Evolutionary conservation across 2,113 vertebrate species (phyloP), one percentile per base, ranked within the genome.

Genomic region (Leiothrix lutea): DNA sequence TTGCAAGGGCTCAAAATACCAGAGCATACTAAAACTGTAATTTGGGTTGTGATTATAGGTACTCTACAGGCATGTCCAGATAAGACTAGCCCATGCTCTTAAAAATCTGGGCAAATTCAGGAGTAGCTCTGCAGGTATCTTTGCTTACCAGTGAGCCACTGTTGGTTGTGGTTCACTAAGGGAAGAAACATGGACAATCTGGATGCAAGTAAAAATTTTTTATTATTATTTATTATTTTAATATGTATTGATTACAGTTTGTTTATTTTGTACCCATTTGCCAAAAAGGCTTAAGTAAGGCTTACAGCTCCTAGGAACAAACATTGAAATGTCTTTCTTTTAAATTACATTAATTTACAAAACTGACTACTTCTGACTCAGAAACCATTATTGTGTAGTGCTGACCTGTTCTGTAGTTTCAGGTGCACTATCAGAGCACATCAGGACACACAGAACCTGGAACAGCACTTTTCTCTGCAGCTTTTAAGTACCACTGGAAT

Each of bases 151-250:
- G 28, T 19, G 40, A 44, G 33, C 25, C 29, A 44, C 44, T 71
- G 17, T 4, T 73, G 40, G 8, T n/a, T 60, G 61, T 1, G 8
- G 22, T 0, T 56, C 17, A 64, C 18, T 53, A 45, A 57, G 12
- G 11, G 29, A 80, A 86, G 26, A 14, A 73, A 67, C 24, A 31
- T 5, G 21, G 75, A 38, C 21, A 79, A n/a, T 10, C n/a, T 60
- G 17, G 47, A 72, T 36, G 12, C 5, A 57, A 54, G 16, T 33
- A 26, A 58, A 47, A 20, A 2, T 36, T 77, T 70, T 44, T 17
- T 38, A 38, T 38, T 38, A 38, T 38, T 38, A 38, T 38, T 38
- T 38, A 38, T 38, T 38, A 38, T 38, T 38, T 38, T 38, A 38
- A 58, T 13, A 35, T 8, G 38, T n/a, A 67, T 5, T 16, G 31